Evolutionary conservation across 2,888 invertebrate genomes (phyloP).

Genomic region (Penaeus monodon): DNA sequence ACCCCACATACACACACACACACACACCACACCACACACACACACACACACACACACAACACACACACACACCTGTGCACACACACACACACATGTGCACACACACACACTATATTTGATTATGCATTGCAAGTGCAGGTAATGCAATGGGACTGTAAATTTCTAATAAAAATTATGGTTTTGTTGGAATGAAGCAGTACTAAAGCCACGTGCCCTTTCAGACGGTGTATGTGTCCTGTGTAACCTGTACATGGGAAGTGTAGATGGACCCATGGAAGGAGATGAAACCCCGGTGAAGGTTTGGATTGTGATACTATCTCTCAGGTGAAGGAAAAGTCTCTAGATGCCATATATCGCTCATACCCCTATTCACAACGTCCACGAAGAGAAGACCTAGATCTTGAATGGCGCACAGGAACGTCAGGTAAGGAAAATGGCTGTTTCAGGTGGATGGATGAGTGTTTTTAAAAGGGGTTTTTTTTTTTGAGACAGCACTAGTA

Average conservation of each 20-base stretch:
- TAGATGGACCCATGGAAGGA: conserved; percentile 86
- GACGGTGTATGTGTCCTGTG: conserved; percentile 92
- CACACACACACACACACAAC: too few relatives aligned
- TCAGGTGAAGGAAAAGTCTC: conserved; percentile 94
- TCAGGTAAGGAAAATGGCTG: conserved; percentile 47
- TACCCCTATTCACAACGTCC: conserved; percentile 96
- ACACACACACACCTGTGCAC: too few relatives aligned
- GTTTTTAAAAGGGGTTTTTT: neutral
- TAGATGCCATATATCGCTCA: conserved; percentile 97
- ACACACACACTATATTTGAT: too few relatives aligned
- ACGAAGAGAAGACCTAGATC: conserved; percentile 93
- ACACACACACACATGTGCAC: too few relatives aligned
- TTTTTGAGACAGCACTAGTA: neutral
- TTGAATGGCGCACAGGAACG: conserved; percentile 76
- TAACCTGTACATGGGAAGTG: conserved; percentile 86
- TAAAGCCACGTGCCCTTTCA: conserved; percentile 15
- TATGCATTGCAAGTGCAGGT: too few relatives aligned
- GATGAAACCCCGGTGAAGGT: conserved; percentile 88
- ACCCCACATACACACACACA: too few relatives aligned
- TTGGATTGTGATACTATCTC: conserved; percentile 98
- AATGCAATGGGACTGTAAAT: too few relatives aligned
- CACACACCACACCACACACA: too few relatives aligned
- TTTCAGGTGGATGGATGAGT: neutral
- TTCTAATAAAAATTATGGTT: too few relatives aligned
- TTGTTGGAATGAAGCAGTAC: too few relatives aligned